Evolutionary conservation across 2,888 invertebrate species (phyloP), one percentile per base, ranked within the genome.

Genomic region (Andrena bicolor): DNA sequence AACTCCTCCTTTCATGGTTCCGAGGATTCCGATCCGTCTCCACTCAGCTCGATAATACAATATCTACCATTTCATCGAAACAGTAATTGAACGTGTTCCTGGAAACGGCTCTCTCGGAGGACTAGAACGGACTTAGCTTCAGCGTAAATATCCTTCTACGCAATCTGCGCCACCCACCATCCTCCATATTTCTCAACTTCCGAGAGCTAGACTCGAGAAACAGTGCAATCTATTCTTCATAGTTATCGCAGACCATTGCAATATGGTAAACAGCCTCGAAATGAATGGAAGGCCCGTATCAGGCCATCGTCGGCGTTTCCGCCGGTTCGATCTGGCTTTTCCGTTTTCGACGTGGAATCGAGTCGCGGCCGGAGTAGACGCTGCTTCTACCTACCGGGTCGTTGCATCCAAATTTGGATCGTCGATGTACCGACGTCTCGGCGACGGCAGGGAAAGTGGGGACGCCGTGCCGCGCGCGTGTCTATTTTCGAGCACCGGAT

Each of bases 371-470:
- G 64, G 81, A 70, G 78, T 73, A 76, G 70, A 75, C 64, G 84
- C 73, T 95, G 69, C 89, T 90, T 92, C 88, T 91, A 83, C 85
- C 72, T 41, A 64, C 63, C 93, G 91, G 92, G 94, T 93, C 93
- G 94, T 90, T 89, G 92, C 90, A 90, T 92, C 96, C 96, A 96
- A 96, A 96, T 96, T 96, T 95, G 96, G 96, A 92, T 92, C 90
- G 93, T 89, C 89, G 84, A 84, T 85, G 87, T 92, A 94, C 93
- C 94, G 91, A 91, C 94, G 94, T 94, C 93, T 72, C 93, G 92
- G 78, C 83, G 84, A 83, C 92, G 85, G 80, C 82, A 89, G 90
- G 90, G 85, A 88, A 91, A 87, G 92, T 85, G 91, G 94, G 94
- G 94, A 90, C 94, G 94, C 93, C 0, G 56, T 23, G 56, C 23